Percentiles rank a stretch among this genome's conserved stretches.
Evolutionary conservation across 2,797 vertebrate species (phyloP).

Genomic region (Benthosema pterotum): DNA sequence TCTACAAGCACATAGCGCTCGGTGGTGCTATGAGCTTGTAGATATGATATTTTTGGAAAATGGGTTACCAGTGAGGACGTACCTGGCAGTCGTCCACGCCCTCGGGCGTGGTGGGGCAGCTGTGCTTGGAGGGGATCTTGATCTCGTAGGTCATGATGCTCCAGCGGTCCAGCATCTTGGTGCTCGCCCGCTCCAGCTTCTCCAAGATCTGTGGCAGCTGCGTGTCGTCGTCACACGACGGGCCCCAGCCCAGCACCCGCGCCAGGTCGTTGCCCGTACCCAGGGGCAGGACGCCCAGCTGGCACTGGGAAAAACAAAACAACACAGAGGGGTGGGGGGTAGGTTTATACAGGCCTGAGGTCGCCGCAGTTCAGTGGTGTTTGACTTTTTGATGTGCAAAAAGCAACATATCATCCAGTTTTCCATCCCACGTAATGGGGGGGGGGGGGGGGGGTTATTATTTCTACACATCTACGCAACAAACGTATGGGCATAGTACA

Average conservation of each 20-base stretch:
- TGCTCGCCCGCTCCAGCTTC: slow-evolving; percentile 96
- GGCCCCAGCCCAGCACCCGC: slow-evolving; percentile 96
- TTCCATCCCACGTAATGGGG: no score
- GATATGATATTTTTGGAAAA: no score
- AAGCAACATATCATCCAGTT: no score
- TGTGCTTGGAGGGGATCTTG: slow-evolving; percentile 91
- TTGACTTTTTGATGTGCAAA: no score
- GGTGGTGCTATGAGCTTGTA: no score
- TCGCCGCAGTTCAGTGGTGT: no score
- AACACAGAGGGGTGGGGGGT: slow-evolving; percentile 10
- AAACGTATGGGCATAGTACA: no score
- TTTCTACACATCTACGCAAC: no score
- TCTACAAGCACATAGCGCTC: no score
- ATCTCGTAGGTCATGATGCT: slow-evolving; percentile 99
- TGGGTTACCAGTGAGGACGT: no score
- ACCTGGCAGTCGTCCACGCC: slow-evolving; percentile 91
- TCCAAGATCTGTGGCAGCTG: slow-evolving; percentile 97
- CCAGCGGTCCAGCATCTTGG: slow-evolving; percentile 99
- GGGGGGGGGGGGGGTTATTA: no score
- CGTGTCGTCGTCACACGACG: slow-evolving; percentile 94
- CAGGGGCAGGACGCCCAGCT: slow-evolving; percentile 93
- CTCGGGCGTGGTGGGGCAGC: slow-evolving; percentile 88
- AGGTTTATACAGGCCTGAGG: background rate
- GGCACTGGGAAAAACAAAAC: slow-evolving; percentile 86
- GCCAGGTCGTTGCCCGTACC: slow-evolving; percentile 98